These are phyloP conservation scores for Dinothrombium tinctorium DNA, from an alignment of 1,140 invertebrate species.

Conservation along the genomic window DNA sequence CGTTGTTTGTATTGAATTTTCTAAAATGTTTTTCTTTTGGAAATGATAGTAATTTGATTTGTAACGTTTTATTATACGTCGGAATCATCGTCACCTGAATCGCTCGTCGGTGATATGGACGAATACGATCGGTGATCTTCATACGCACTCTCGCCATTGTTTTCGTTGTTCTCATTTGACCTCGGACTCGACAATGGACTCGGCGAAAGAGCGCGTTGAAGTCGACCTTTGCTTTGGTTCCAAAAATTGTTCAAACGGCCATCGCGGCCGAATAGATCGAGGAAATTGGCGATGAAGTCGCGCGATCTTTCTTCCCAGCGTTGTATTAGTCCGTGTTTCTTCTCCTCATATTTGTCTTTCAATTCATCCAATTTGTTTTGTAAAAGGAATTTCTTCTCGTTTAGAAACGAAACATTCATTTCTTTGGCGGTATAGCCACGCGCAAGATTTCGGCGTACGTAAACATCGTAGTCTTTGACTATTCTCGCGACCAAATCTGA, in stretches of 20 bases:
- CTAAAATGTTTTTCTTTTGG: too few relatives aligned
- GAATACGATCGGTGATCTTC: too few relatives aligned
- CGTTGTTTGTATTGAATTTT: too few relatives aligned
- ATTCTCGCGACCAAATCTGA: slow-evolving; percentile 97
- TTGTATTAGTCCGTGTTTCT: slow-evolving; percentile 62
- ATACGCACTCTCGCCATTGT: too few relatives aligned
- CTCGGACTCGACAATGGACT: slow-evolving; percentile 49
- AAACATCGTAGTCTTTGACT: slow-evolving; percentile 94
- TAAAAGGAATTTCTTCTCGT: slow-evolving; percentile 73
- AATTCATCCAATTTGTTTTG: slow-evolving; percentile 87
- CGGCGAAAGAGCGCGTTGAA: slow-evolving; percentile 68
- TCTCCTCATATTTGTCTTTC: slow-evolving; percentile 68
- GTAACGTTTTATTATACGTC: too few relatives aligned
- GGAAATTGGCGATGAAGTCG: slow-evolving; percentile 80
- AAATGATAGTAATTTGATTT: too few relatives aligned
- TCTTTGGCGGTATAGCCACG: slow-evolving; percentile 94
- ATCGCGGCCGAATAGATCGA: slow-evolving; percentile 71
- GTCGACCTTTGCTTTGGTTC: slow-evolving; percentile 61
- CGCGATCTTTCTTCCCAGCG: slow-evolving; percentile 88
- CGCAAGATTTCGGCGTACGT: slow-evolving; percentile 84
- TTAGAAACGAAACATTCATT: slow-evolving; percentile 90
- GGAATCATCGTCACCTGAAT: too few relatives aligned
- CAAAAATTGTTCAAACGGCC: slow-evolving; percentile 60
- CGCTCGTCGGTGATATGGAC: too few relatives aligned
- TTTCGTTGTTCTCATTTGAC: too few relatives aligned